Evolutionary conservation across 2,113 vertebrate species (phyloP), one percentile per base, ranked within the genome.

Genomic region (Muscicapa adusta): DNA sequence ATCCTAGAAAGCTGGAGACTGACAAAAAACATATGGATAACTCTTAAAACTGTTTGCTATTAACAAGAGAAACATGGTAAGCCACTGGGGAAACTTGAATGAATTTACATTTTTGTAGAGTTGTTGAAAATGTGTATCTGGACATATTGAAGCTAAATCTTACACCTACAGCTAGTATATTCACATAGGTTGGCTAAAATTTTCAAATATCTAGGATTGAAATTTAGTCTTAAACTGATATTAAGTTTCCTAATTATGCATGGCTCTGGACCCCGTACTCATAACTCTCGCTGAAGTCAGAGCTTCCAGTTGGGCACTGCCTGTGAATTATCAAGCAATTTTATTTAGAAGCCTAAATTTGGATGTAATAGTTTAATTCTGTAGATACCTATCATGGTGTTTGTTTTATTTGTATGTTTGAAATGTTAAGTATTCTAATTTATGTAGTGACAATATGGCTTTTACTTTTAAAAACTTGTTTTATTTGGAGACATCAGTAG

Each of bases 1-100:
- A 97, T 72, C 93, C 79, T 96, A 96, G 94, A 97, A 97, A 97
- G 82, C 66, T 92, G 77, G 91, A 93, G 91, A 85, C n/a, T 96
- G 96, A 96, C 92, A 93, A 83, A 96, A 96, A 90, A 51, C 92
- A 94, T 63, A 93, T 94, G 95, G 38, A 33, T 72, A 93, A 75
- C 48, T 81, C 74, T 92, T 81, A 79, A 87, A 96, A 94, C 92
- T 91, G 60, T 83, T 95, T 86, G 74, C 34, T 96, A 90, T 96
- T 93, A 96, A 84, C 60, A 89, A 57, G 51, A 91, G 92, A 96
- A 96, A 96, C 57, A 81, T 73, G 56, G 86, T 82, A 96, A 94
- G 48, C 68, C 85, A 93, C 88, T 90, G 51, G 93, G 89, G 79
- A 96, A 62, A 86, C 42, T 25, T 76, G 28, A 13, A 31, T 79